Conservation (phyloP, 2,888 invertebrate genomes). For the Cryptus armator region DNA sequence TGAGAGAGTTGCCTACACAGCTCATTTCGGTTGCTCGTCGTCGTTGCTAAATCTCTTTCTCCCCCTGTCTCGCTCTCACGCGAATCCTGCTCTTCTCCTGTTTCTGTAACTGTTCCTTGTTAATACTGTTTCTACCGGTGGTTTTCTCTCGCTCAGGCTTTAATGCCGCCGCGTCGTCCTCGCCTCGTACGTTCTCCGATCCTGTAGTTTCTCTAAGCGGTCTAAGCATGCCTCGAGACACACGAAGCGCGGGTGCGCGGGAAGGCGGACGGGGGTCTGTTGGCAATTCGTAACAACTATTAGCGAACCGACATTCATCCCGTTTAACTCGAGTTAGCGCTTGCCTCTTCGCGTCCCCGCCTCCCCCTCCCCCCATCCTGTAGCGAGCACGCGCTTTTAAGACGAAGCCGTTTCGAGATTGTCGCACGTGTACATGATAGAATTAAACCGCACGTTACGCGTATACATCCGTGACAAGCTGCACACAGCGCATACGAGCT, state of each 20-base stretch:
- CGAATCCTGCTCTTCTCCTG: not conserved
- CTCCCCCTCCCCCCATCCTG: conserved; percentile 6
- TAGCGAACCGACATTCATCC: conserved; percentile 82
- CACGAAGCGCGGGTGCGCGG: not conserved
- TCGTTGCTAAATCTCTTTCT: conserved; percentile 54
- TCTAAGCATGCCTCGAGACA: conserved; percentile 48
- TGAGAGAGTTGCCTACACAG: conserved; percentile 44
- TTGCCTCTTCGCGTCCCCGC: conserved; percentile 18
- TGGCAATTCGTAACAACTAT: conserved; percentile 82
- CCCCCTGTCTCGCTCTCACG: conserved; percentile 45
- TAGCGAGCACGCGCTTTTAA: conserved; percentile 11
- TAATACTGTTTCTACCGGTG: conserved; percentile 41
- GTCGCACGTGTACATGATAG: conserved; percentile 42
- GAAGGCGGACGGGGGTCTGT: conserved; percentile 47
- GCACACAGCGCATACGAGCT: not conserved
- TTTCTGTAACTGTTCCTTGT: conserved; percentile 27
- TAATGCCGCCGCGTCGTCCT: conserved; percentile 46
- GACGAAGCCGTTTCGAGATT: conserved; percentile 49
- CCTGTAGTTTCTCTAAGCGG: conserved; percentile 56
- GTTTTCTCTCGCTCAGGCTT: conserved; percentile 67
- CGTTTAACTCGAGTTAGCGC: conserved; percentile 82
- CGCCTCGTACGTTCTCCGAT: conserved; percentile 52
- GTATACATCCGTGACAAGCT: conserved; percentile 19
- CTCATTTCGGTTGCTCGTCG: conserved; percentile 60
- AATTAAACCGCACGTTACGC: conserved; percentile 41